A percentile compares a stretch with the other conserved stretches of the same genome.
Evolutionary conservation across 2,113 vertebrate genomes (phyloP).

Genomic region (Dicaeum eximium): DNA sequence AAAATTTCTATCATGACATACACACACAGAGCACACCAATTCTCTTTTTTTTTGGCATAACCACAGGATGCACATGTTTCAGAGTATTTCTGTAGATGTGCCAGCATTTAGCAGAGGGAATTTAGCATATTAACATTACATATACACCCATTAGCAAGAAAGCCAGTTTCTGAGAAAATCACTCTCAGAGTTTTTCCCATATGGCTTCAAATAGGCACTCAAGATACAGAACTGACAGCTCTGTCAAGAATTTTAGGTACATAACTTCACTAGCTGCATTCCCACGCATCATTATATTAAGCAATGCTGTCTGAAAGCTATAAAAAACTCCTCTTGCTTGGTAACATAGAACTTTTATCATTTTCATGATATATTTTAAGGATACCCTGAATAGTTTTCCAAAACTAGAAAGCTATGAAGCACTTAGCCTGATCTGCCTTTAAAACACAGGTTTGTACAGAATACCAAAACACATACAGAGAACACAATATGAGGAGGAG

Average conservation of each 20-base stretch:
- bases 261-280: constrained; percentile 1
- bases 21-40: background rate
- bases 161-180: background rate
- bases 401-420: background rate
- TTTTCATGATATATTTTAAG: background rate
- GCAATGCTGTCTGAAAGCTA: constrained; percentile 14
- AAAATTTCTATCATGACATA: fast-evolving
- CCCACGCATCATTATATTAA: constrained; percentile 48
- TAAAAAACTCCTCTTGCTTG: constrained; percentile 26
- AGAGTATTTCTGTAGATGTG: background rate
- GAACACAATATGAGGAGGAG: background rate
- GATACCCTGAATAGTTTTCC: background rate
- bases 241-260: constrained; percentile 19
- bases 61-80: background rate
- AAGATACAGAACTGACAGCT: constrained; percentile 27
- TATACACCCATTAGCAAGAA: background rate
- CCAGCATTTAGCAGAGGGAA: background rate
- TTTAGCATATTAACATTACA: background rate
- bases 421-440: background rate
- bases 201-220: constrained; percentile 5
- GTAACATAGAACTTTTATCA: background rate
- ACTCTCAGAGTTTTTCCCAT: background rate
- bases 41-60: background rate
- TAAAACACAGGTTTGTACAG: background rate
- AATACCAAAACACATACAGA: background rate